Base-by-base conservation (phyloP, 2,113 vertebrate species). In the Hepsetus odoe region DNA sequence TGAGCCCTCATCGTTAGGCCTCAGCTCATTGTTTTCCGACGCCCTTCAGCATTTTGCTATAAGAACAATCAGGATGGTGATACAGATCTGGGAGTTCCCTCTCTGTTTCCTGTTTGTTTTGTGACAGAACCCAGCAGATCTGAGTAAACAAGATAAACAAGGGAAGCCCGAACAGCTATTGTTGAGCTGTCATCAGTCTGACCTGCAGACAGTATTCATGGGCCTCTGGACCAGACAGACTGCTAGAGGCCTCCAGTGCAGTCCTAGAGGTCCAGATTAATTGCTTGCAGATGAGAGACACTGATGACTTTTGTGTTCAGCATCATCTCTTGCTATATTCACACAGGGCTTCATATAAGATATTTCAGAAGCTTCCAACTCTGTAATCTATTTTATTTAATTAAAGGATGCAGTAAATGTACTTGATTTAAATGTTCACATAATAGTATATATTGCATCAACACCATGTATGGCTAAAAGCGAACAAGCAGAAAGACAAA, bases 51-150 rank as follows among this genome's bases (percentile, higher is more conserved):
- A 59, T 11, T 18, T 13, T 9, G 49, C 53, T 68, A 81, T 28
- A 86, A 77, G 26, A 4, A 86, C 87, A 86, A 84, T 86, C 79
- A 80, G 49, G 22, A 58, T 42, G 77, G 70, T 64, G 87, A 91
- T 89, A 87, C 68, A 79, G 80, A 89, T 91, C 89, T 86, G 71
- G 55, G 58, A 84, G 79, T 90, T 89, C 89, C 88, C 78, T 26
- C 68, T 59, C 76, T 76, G 56, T 75, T 87, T 92, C 90, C 89
- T 90, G 88, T 92, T 92, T 90, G 80, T 79, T 80, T 67, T 86
- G 80, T 79, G 40, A 65, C 30, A 56, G 77, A 67, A 69, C 42
- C 44, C 77, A 20, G 80, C 24, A 75, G 78, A 72, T 66, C 82
- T 83, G 82, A 82, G 77, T 84, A 82, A 87, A 88, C 70, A 86